Evolutionary conservation across 1,140 invertebrate genomes (phyloP).

Genomic region (Cherax destructor): DNA sequence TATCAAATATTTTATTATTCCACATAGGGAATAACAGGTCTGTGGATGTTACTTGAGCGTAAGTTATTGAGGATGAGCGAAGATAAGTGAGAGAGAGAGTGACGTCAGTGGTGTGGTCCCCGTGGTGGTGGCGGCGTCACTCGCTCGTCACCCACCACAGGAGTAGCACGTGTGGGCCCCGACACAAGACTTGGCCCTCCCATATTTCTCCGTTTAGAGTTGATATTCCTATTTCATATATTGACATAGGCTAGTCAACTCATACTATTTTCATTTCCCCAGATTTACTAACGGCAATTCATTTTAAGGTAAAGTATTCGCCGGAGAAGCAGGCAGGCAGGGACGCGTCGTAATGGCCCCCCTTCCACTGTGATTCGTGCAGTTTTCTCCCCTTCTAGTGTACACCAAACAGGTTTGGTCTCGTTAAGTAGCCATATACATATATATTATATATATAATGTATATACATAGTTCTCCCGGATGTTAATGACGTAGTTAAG

Average conservation of each 20-base stretch:
- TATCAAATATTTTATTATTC: slow-evolving; percentile 5
- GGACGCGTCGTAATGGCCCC: slow-evolving; percentile 13
- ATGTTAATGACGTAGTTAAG: background rate
- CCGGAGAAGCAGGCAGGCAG: slow-evolving; percentile 37
- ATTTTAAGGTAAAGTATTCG: slow-evolving; percentile 60
- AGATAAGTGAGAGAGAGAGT: slow-evolving; percentile 3
- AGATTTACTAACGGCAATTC: slow-evolving; percentile 34
- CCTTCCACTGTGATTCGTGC: slow-evolving; percentile 27
- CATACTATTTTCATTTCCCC: slow-evolving; percentile 53
- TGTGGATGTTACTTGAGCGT: background rate
- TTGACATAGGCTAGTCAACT: slow-evolving; percentile 56
- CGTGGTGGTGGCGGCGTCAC: background rate
- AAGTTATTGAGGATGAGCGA: background rate
- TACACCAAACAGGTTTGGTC: slow-evolving; percentile 20
- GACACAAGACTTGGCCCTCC: slow-evolving; percentile 20
- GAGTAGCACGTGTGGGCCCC: slow-evolving; percentile 45
- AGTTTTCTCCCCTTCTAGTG: slow-evolving; percentile 11
- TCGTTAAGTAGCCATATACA: background rate
- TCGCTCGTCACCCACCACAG: slow-evolving; percentile 7
- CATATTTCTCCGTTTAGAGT: slow-evolving; percentile 20
- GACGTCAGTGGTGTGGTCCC: slow-evolving; percentile 43
- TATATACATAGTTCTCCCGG: background rate
- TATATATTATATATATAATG: background rate
- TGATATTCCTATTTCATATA: slow-evolving; percentile 53
- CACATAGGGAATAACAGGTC: background rate